A percentile compares a stretch with the other conserved stretches of the same genome.
Evolutionary conservation across 2,888 invertebrate genomes (phyloP).

Genomic region (Apamea sordens): DNA sequence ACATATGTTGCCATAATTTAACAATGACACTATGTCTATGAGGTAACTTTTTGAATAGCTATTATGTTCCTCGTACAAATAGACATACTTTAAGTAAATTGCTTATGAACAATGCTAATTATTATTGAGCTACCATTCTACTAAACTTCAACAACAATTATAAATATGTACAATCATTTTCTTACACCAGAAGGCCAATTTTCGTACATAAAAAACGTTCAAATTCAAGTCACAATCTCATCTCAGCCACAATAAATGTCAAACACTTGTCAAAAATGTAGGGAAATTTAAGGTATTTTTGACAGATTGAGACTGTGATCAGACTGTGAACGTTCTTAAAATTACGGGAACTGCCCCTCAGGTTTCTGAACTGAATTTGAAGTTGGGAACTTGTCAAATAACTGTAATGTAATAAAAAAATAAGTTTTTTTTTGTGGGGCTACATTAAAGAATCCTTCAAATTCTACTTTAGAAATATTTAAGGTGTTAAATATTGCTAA

Average conservation of each 20-base stretch:
- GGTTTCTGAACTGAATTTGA: not conserved
- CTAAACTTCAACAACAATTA: not conserved
- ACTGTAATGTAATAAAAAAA: too few species aligned
- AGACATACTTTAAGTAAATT: not conserved
- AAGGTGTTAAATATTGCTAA: not conserved
- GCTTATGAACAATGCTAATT: slow-evolving; percentile 9
- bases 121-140: not conserved
- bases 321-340: too few species aligned
- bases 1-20: not conserved
- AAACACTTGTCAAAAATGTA: too few species aligned
- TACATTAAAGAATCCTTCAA: not conserved
- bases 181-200: not conserved
- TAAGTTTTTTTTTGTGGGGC: too few species aligned
- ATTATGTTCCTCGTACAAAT: not conserved
- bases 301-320: too few species aligned
- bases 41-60: not conserved
- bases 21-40: not conserved
- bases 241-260: too few species aligned
- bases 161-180: not conserved
- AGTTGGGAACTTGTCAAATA: not conserved
- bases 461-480: too few species aligned
- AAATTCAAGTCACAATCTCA: too few species aligned
- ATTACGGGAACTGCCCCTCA: too few species aligned
- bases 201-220: too few species aligned
- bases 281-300: too few species aligned